These are phyloP conservation scores for Phenganax marumi DNA, from an alignment of 92 coral and sea anemone genomes.

Conservation along the genomic window DNA sequence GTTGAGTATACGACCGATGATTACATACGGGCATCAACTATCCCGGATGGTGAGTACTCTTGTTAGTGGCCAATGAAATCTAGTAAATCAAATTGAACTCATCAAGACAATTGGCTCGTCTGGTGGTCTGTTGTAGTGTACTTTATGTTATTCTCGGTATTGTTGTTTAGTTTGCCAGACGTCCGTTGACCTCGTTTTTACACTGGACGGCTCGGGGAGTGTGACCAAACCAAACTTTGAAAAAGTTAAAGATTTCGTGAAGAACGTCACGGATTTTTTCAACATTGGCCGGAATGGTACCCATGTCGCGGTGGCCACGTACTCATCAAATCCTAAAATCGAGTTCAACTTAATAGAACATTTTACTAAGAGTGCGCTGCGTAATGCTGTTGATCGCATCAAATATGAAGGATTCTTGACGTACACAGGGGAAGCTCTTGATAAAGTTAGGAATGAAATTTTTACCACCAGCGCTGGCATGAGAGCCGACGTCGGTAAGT, in stretches of 20 bases:
- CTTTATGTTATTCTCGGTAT: background rate
- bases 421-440: constrained; percentile 73
- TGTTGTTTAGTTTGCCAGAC: constrained; percentile 81
- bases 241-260: constrained; percentile 73
- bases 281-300: constrained; percentile 83
- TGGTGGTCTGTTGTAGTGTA: too few species aligned
- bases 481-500: constrained; percentile 69
- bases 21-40: constrained; percentile 81
- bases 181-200: constrained; percentile 84
- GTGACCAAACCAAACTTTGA: constrained; percentile 66
- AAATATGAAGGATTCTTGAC: constrained; percentile 57
- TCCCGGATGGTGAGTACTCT: constrained; percentile 81
- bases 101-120: too few species aligned
- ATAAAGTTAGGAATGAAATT: constrained; percentile 51
- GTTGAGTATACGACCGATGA: constrained; percentile 60
- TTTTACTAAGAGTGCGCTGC: constrained; percentile 65
- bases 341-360: constrained; percentile 64
- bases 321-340: constrained; percentile 41
- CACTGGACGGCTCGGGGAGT: constrained; percentile 88
- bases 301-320: constrained; percentile 75
- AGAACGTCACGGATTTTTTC: constrained; percentile 83
- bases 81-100: background rate
- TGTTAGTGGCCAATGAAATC: background rate
- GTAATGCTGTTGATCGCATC: constrained; percentile 62
- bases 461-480: constrained; percentile 56